Percentiles rank a stretch among this genome's conserved stretches.
These are phyloP conservation scores for Pseudomyrmex cubaensis DNA, from an alignment of 1,140 invertebrate species.

Conservation along the genomic window DNA sequence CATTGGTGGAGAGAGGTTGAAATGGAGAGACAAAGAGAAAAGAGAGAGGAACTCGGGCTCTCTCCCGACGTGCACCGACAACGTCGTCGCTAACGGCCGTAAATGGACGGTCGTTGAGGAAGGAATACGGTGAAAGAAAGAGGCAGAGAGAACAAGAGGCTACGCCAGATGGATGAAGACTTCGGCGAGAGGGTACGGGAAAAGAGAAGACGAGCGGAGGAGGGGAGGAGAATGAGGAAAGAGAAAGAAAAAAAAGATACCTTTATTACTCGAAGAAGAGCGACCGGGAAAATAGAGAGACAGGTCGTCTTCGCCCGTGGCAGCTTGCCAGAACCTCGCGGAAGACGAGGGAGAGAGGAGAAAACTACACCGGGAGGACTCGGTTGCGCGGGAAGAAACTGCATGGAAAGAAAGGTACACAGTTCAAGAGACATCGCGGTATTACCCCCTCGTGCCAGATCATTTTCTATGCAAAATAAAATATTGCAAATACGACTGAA, in stretches of 20 bases:
- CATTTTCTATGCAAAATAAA: constrained; percentile 69
- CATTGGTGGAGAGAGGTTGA: constrained; percentile 36
- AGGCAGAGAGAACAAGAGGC: constrained; percentile 56
- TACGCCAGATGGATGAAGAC: constrained; percentile 51
- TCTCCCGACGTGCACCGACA: constrained; percentile 36
- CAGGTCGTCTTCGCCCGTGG: constrained; percentile 64
- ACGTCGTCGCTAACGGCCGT: constrained; percentile 62
- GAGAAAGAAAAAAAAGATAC: constrained; percentile 56
- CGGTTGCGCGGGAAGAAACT: constrained; percentile 53
- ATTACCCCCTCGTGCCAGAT: constrained; percentile 47
- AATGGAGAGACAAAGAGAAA: constrained; percentile 7
- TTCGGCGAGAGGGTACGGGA: not conserved
- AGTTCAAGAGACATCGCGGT: constrained; percentile 49
- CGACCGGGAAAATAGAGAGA: constrained; percentile 66
- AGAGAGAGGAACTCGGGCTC: constrained; percentile 33
- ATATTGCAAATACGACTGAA: constrained; percentile 55
- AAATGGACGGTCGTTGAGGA: constrained; percentile 69
- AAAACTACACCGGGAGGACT: constrained; percentile 8
- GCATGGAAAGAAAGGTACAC: constrained; percentile 8
- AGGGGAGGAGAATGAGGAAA: not conserved
- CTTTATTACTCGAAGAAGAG: constrained; percentile 67
- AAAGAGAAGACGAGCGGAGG: not conserved
- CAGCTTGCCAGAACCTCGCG: constrained; percentile 64
- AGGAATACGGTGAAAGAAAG: constrained; percentile 47
- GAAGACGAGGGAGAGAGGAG: constrained; percentile 10